phyloP scores from a whole-genome alignment of 2,797 vertebrate genomes.

The Gymnocypris eckloni region DNA sequence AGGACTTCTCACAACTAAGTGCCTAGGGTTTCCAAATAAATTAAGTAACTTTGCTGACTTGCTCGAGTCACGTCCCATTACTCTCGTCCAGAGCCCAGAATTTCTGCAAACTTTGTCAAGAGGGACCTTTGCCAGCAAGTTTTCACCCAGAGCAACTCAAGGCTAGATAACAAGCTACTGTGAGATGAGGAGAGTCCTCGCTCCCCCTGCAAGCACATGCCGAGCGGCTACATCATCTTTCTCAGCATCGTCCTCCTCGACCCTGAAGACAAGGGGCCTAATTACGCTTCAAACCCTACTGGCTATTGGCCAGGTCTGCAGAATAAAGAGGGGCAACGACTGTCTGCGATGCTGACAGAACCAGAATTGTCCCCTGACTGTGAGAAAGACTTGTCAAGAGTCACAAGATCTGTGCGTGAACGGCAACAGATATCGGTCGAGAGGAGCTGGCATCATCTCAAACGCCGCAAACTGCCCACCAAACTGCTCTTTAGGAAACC shows the following conservation, averaged over 20 bases:
- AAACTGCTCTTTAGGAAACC: slow-evolving; percentile 49
- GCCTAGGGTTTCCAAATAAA: slow-evolving; percentile 6
- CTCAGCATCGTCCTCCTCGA: slow-evolving; percentile 13
- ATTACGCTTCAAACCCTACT: slow-evolving; percentile 23
- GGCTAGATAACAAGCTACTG: slow-evolving; percentile 48
- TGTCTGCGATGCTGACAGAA: background rate
- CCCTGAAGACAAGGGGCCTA: slow-evolving; percentile 44
- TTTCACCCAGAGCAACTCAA: slow-evolving; percentile 34
- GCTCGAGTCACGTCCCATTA: background rate
- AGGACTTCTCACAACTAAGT: background rate
- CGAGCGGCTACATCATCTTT: slow-evolving; percentile 49
- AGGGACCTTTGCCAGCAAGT: slow-evolving; percentile 13
- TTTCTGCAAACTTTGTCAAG: slow-evolving; percentile 31
- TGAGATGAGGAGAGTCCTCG: slow-evolving; percentile 37
- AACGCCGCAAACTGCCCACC: slow-evolving; percentile 45
- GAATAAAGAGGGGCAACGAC: slow-evolving; percentile 4
- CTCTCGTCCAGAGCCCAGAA: background rate
- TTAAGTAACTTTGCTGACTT: slow-evolving; percentile 19
- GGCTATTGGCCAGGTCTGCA: slow-evolving; percentile 24
- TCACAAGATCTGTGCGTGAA: slow-evolving; percentile 2
- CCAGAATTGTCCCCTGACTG: slow-evolving; percentile 33
- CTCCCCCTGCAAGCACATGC: slow-evolving; percentile 40
- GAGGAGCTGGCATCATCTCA: slow-evolving; percentile 53
- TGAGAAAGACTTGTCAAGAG: slow-evolving; percentile 27
- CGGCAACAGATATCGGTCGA: slow-evolving; percentile 27